Percentiles rank a stretch among this genome's conserved stretches.
Evolutionary conservation across 2,888 invertebrate genomes (phyloP).

Genomic region (Bellardia bayeri): DNA sequence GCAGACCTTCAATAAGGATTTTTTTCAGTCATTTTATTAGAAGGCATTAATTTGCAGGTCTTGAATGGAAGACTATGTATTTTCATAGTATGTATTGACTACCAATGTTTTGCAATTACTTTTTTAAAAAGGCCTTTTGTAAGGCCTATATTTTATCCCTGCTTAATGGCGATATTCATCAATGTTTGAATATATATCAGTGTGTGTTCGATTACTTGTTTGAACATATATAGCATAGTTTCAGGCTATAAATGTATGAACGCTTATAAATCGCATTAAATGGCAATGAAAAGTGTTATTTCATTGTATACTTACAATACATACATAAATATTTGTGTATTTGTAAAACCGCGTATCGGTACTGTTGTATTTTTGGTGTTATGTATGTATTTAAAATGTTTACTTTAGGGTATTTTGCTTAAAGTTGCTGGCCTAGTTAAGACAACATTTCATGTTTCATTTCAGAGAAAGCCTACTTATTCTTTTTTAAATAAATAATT

Average conservation of each 20-base stretch:
- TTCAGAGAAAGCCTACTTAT: background rate
- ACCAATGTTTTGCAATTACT: too few relatives aligned
- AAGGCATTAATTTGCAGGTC: too few relatives aligned
- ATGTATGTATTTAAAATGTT: background rate
- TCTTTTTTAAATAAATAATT: background rate
- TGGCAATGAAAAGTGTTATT: conserved; percentile 43
- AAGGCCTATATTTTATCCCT: background rate
- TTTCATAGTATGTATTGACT: too few relatives aligned
- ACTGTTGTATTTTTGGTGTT: background rate
- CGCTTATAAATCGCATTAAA: conserved; percentile 57
- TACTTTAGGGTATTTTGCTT: conserved; percentile 5
- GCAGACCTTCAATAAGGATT: too few relatives aligned
- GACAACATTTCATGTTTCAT: background rate
- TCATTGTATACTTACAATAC: background rate
- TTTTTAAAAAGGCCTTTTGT: too few relatives aligned
- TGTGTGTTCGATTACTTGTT: background rate
- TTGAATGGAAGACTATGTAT: too few relatives aligned
- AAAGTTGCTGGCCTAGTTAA: background rate
- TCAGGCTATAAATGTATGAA: conserved; percentile 34
- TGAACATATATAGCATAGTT: conserved; percentile 29
- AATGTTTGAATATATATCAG: background rate
- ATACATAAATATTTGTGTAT: background rate
- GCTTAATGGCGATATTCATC: conserved; percentile 8
- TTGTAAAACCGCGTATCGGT: background rate
- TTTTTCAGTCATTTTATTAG: too few relatives aligned